Conservation (phyloP, 2,113 vertebrate genomes). For the Pionites leucogaster region DNA sequence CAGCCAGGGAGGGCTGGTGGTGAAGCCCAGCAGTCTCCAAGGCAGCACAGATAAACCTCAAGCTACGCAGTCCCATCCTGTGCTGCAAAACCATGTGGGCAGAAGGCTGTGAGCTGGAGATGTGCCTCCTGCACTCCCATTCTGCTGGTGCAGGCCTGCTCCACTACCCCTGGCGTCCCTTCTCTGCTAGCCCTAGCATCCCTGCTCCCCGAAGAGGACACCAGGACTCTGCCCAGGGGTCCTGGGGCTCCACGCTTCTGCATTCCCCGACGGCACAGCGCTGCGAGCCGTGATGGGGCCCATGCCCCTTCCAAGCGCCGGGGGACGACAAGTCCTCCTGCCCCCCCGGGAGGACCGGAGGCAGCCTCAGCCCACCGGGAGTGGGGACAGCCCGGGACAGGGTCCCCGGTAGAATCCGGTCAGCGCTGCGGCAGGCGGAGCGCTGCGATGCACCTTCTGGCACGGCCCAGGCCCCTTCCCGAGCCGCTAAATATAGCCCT, state of each 20-base stretch:
- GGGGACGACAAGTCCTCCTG: not conserved
- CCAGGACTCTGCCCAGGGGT: not conserved
- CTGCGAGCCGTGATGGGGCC: not conserved
- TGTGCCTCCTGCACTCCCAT: not conserved
- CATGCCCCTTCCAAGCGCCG: rapidly evolving
- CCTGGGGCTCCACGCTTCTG: rapidly evolving
- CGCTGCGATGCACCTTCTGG: not conserved
- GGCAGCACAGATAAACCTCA: not conserved
- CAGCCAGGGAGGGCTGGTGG: not conserved
- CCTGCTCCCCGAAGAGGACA: not conserved
- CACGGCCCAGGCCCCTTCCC: not conserved
- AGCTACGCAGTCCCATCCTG: rapidly evolving
- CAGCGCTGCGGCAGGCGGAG: not conserved
- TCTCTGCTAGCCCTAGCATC: not conserved
- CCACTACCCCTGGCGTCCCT: not conserved
- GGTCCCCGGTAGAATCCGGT: not conserved
- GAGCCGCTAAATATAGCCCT: slow-evolving; percentile 55
- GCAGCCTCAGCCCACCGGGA: not conserved
- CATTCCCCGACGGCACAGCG: rapidly evolving
- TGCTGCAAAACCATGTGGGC: not conserved
- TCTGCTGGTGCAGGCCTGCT: not conserved
- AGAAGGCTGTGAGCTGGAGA: not conserved
- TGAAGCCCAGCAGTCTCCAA: not conserved
- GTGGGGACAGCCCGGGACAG: not conserved
- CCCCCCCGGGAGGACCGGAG: not conserved